Evolutionary conservation across 2,113 vertebrate species (phyloP), one percentile per base, ranked within the genome.

Genomic region (Eclectus roratus): DNA sequence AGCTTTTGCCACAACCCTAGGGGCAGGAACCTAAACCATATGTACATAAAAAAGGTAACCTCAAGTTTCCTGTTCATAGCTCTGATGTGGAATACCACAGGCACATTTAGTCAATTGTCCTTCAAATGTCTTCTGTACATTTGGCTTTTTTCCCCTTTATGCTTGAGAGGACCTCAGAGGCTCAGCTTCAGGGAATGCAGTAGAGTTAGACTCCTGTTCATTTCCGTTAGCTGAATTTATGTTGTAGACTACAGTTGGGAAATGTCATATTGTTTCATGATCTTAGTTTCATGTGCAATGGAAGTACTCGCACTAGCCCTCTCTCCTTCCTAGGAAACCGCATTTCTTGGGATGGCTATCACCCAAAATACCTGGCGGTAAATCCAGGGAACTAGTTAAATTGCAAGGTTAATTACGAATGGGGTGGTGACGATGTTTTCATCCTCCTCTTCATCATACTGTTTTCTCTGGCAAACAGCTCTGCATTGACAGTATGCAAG

Each of bases 41-140:
- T 55, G 64, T 53, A 88, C 49, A 83, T 74, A 55, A 92, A 93
- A 88, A 93, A 95, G 78, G 71, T 91, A 94, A 96, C 89, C 88
- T 95, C 85, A 89, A 95, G 88, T 86, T 95, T 95, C 72, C 91
- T 89, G 60, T 92, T 72, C 33, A 6, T 56, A 92, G 90, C 78
- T 96, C 76, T 96, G 88, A 94, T 88, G 88, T 91, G 91, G 78
- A 97, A 92, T 17, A 95, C 91, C 83, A 94, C 68, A 91, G 90
- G 80, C 93, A 88, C 43, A 79, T 96, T 96, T 91, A 96, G 89
- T 72, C 71, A 95, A 93, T 76, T 84, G 96, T 93, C 95, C 88
- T 97, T 96, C 93, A 95, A 92, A 95, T 2, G 27, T 88, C 93
- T 95, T 93, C 83, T 93, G 64, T 91, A 76, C 33, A 41, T 88